These are phyloP conservation scores for Clamator glandarius DNA, from an alignment of 2,797 vertebrate genomes.

Conservation along the genomic window DNA sequence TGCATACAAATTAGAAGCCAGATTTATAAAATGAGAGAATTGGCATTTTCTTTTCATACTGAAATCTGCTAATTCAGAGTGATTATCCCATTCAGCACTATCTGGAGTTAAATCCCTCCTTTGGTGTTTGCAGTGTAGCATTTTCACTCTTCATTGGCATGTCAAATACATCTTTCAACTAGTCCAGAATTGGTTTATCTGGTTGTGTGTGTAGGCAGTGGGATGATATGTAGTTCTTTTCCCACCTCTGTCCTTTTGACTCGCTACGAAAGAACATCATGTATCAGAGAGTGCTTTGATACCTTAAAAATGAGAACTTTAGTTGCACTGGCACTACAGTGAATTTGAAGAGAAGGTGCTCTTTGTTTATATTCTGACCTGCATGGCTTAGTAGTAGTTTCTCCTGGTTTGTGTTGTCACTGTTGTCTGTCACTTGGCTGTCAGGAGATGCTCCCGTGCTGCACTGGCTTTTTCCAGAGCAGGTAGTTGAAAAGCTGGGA, in stretches of 20 bases:
- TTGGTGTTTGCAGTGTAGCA: neutral
- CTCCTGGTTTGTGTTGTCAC: rapidly evolving
- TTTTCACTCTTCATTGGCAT: neutral
- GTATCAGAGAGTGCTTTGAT: neutral
- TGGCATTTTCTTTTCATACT: neutral
- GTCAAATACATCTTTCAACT: neutral
- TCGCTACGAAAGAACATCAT: neutral
- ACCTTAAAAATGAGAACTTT: neutral
- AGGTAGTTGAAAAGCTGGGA: neutral
- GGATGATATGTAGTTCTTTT: neutral
- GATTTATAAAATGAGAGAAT: neutral
- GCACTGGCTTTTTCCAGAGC: neutral
- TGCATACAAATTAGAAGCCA: neutral
- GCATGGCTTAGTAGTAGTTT: neutral
- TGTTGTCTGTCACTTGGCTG: neutral
- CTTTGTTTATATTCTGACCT: neutral
- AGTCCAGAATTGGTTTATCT: neutral
- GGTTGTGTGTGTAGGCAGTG: neutral
- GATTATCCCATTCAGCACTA: neutral
- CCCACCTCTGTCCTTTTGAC: neutral
- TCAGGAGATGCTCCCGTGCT: neutral
- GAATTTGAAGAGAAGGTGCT: neutral
- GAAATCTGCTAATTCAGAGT: neutral
- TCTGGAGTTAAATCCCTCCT: neutral
- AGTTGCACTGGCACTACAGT: neutral